Evolutionary conservation across 1,140 invertebrate genomes (phyloP).

Genomic region (Megathymus violae): DNA sequence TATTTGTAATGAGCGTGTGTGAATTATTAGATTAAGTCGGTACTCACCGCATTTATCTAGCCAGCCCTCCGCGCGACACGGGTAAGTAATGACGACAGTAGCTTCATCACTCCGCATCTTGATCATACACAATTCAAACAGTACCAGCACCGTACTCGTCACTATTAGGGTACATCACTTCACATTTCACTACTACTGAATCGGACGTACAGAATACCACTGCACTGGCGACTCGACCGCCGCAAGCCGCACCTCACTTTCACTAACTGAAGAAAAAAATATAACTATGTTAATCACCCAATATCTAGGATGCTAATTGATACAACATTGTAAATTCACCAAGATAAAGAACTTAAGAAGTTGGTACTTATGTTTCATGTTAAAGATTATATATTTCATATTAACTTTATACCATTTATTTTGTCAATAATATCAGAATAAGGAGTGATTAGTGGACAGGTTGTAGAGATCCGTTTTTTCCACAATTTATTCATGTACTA

Average conservation of each 20-base stretch:
- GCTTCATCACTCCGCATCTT: constrained; percentile 70
- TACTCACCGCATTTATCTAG: constrained; percentile 88
- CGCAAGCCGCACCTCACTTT: constrained; percentile 67
- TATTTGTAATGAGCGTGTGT: too few relatives aligned
- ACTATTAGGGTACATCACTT: constrained; percentile 23
- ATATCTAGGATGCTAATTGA: not conserved
- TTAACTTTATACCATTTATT: too few relatives aligned
- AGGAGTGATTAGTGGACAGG: too few relatives aligned
- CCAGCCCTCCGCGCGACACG: constrained; percentile 89
- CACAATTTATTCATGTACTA: too few relatives aligned
- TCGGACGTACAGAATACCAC: constrained; percentile 33
- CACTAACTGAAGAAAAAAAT: constrained; percentile 66
- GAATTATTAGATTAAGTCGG: constrained; percentile 27
- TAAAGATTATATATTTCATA: too few relatives aligned
- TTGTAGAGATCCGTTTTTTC: too few relatives aligned
- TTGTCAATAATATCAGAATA: too few relatives aligned
- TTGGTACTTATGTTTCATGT: too few relatives aligned
- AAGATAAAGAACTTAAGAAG: not conserved
- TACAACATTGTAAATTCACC: not conserved
- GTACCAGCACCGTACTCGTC: constrained; percentile 37
- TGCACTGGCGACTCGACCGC: constrained; percentile 47
- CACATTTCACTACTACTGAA: constrained; percentile 34
- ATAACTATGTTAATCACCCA: constrained; percentile 52
- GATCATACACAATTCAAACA: constrained; percentile 55
- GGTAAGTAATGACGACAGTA: constrained; percentile 79